Conservation (phyloP, 2,888 invertebrate genomes). For the Drosophila pseudotakahashii region DNA sequence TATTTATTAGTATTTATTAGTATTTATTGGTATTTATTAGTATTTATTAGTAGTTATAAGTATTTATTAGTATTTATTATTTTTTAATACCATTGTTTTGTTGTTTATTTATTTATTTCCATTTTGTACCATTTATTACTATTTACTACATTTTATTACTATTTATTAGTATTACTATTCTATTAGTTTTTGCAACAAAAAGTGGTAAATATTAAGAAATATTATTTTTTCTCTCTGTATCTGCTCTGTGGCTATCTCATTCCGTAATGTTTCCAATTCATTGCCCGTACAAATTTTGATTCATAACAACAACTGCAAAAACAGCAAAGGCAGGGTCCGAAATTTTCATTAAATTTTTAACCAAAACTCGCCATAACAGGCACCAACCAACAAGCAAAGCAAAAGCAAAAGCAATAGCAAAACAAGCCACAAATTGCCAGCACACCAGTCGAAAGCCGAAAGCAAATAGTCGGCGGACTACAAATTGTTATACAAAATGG, state of each 20-base stretch:
- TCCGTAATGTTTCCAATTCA: conserved; percentile 32
- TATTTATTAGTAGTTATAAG: too few relatives aligned
- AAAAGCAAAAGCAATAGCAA: conserved; percentile 3
- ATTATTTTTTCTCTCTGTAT: neutral
- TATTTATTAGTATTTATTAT: too few relatives aligned
- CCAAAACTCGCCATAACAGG: conserved; percentile 30
- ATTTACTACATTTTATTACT: too few relatives aligned
- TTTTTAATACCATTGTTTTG: too few relatives aligned
- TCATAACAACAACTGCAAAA: conserved; percentile 18
- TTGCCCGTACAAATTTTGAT: conserved; percentile 20
- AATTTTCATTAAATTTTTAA: conserved; percentile 38
- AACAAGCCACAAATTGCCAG: conserved; percentile 38
- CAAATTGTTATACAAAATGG: conserved; percentile 49
- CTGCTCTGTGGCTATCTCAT: conserved; percentile 1
- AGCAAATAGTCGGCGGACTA: conserved; percentile 23
- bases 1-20: too few relatives aligned
- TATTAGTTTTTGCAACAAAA: too few relatives aligned
- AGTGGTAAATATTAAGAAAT: too few relatives aligned
- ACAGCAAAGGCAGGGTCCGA: neutral
- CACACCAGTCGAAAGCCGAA: neutral
- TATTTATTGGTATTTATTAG: too few relatives aligned
- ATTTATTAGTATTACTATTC: too few relatives aligned
- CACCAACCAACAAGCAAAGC: neutral
- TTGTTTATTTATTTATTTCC: too few relatives aligned
- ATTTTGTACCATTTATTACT: too few relatives aligned